Evolutionary conservation across 2,113 vertebrate genomes (phyloP), one percentile per base, ranked within the genome.

Genomic region (Callionymus lyra): DNA sequence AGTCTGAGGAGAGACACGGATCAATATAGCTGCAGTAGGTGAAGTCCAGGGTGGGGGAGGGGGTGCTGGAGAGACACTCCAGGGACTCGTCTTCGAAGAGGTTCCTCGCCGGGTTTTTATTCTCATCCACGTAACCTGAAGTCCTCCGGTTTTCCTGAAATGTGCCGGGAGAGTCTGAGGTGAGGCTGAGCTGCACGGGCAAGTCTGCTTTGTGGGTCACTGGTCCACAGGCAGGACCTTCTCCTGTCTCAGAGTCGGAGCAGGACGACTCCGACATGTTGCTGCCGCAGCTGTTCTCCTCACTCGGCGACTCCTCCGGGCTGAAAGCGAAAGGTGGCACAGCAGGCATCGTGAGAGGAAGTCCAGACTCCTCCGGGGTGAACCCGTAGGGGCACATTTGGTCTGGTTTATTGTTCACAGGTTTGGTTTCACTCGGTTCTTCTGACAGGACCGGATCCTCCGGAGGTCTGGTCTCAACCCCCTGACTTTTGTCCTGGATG

Each of bases 1-100:
- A 90, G 1, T 88, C 88, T 6, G 92, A 94, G 16, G 88, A 88
- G 46, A 91, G 84, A 64, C 90, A 94, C 70, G 91, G 87, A 70
- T 94, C 93, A 6, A 82, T 80, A 0, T 91, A 91, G 60, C 73
- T 85, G 64, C 82, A 80, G 17, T 85, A 85, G 12, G 68, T 57
- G 1, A 76, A 82, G 19, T 90, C 88, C 0, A 62, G 14, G 0
- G 81, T 57, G 31, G 85, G 73, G 0, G 78, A 82, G 15, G 76
- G 45, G 1, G 80, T 83, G 55, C 77, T 80, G 10, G 86, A 78
- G 27, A 80, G 53, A 12, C 56, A 80, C n/a, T 72, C 76, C 0
- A 77, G 52, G 38, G 74, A 75, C 38, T 59, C 53, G 6, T 76
- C 76, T 1, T 86, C 66, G 39, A 90, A 82, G 38, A 87, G 67